phyloP scores from a whole-genome alignment of 2,113 vertebrate species.

The Erythrocercus mccallii region DNA sequence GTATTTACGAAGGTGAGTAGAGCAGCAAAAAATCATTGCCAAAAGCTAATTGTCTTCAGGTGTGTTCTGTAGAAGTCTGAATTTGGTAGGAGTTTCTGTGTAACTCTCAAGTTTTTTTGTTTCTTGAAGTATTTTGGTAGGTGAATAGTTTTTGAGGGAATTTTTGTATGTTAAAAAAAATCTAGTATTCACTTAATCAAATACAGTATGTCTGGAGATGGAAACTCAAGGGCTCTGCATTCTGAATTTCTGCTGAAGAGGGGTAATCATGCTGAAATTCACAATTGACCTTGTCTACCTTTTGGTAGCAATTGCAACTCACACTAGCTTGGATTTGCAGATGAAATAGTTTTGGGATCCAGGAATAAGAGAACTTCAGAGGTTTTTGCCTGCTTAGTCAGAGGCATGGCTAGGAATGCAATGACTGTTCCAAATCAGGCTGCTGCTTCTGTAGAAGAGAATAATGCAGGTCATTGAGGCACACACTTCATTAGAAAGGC shows the following conservation, averaged over 20 bases:
- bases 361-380: not conserved
- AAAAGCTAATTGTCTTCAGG: not conserved
- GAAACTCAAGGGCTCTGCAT: not conserved
- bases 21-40: not conserved
- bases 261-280: not conserved
- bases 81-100: not conserved
- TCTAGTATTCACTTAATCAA: not conserved
- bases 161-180: not conserved
- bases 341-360: not conserved
- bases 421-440: not conserved
- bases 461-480: not conserved
- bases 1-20: not conserved
- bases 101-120: not conserved
- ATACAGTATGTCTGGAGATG: not conserved
- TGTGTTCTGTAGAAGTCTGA: not conserved
- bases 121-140: not conserved
- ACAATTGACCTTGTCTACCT: not conserved
- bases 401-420: not conserved
- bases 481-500: not conserved
- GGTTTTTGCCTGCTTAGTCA: not conserved
- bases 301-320: not conserved
- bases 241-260: not conserved
- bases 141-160: not conserved
- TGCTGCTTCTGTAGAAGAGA: not conserved
- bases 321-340: not conserved